Percentiles rank a stretch among this genome's conserved stretches.
Conservation (phyloP, 2,797 vertebrate species). For the Urosaurus nigricauda region DNA sequence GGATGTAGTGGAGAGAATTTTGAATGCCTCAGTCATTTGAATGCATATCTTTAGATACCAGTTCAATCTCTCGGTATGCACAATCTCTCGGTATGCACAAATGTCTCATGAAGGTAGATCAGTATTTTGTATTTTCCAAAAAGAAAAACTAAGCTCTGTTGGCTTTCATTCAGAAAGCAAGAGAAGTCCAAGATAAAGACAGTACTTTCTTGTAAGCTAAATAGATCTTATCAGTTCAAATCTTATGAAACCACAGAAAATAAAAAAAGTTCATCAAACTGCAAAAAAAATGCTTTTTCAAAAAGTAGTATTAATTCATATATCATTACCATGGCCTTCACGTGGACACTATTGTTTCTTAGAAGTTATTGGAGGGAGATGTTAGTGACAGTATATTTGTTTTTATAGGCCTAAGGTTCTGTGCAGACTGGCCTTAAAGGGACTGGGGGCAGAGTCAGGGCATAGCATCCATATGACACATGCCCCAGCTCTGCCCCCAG, state of each 20-base stretch:
- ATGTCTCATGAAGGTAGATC: background rate
- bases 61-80: constrained; percentile 10
- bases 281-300: background rate
- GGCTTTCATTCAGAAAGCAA: constrained; percentile 2
- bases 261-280: too few species aligned
- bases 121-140: constrained; percentile 2
- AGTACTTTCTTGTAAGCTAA: background rate
- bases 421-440: too few species aligned
- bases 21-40: constrained; percentile 27
- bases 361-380: too few species aligned
- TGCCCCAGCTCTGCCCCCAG: too few species aligned
- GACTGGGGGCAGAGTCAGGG: too few species aligned
- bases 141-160: background rate
- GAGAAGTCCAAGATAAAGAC: background rate
- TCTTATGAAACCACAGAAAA: background rate
- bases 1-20: constrained; percentile 38
- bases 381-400: background rate
- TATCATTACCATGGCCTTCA: background rate
- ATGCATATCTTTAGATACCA: constrained; percentile 27
- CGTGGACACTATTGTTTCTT: background rate
- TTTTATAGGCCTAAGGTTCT: background rate
- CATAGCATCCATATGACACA: accelerated
- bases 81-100: background rate
- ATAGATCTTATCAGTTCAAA: background rate
- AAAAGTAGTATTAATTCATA: background rate